Evolutionary conservation across 92 coral and sea anemone genomes (phyloP).

Genomic region (Actinostola sp.): DNA sequence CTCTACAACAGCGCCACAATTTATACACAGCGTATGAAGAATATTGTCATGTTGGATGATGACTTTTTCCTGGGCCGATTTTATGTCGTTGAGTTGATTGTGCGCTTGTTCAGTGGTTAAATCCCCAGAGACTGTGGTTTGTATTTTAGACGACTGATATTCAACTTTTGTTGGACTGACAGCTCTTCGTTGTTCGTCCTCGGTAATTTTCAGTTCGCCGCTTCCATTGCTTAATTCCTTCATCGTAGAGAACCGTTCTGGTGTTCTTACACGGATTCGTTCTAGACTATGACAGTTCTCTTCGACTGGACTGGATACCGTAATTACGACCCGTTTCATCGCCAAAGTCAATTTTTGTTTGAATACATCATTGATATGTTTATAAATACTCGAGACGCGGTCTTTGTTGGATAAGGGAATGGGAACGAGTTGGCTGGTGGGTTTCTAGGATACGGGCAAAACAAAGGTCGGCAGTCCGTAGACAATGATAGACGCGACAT

Average conservation of each 20-base stretch:
- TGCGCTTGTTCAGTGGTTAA: constrained; percentile 7
- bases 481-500: background rate
- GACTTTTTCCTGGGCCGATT: background rate
- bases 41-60: constrained; percentile 4
- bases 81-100: constrained; percentile 2
- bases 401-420: constrained; percentile 3
- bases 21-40: constrained; percentile 15
- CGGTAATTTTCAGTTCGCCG: constrained; percentile 17
- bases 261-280: constrained; percentile 3
- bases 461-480: background rate
- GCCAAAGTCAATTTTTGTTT: constrained; percentile 34
- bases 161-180: constrained; percentile 30
- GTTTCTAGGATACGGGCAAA: constrained; percentile 8
- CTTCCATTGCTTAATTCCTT: constrained; percentile 16
- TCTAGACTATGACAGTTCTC: background rate
- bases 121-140: constrained; percentile 11
- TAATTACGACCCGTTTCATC: constrained; percentile 41
- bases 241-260: too few relatives aligned
- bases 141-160: constrained; percentile 18
- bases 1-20: constrained; percentile 29
- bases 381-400: constrained; percentile 27
- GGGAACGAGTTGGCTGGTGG: background rate
- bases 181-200: constrained; percentile 23
- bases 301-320: constrained; percentile 20
- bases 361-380: constrained; percentile 36